phyloP scores from a whole-genome alignment of 2,113 vertebrate species.

The Geococcyx californianus region DNA sequence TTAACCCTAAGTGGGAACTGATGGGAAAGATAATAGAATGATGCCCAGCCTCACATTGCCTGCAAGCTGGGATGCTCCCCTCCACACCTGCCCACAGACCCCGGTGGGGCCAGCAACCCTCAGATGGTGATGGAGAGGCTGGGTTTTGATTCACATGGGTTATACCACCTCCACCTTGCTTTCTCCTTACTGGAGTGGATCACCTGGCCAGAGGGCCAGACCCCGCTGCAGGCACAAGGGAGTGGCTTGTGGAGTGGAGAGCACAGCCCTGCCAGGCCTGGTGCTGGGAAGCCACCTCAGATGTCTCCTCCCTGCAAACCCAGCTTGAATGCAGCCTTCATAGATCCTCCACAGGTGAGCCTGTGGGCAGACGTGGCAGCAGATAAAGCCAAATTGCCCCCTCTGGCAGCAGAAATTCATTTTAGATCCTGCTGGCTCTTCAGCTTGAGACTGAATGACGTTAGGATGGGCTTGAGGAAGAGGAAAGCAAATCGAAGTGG shows the following conservation, averaged over 20 bases:
- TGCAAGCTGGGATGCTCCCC: not conserved
- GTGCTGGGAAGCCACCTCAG: not conserved
- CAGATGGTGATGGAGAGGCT: rapidly evolving
- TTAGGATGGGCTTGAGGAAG: not conserved
- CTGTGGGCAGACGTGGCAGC: not conserved
- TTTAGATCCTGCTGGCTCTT: not conserved
- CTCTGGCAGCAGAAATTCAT: not conserved
- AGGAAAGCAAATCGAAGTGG: not conserved
- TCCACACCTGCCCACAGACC: rapidly evolving
- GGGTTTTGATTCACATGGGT: rapidly evolving
- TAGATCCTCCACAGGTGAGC: rapidly evolving
- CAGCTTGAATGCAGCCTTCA: rapidly evolving
- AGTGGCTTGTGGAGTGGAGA: rapidly evolving
- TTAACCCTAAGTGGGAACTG: not conserved
- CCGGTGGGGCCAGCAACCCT: not conserved
- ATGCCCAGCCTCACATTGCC: not conserved
- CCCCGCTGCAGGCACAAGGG: not conserved
- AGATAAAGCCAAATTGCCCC: not conserved
- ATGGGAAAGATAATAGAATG: not conserved
- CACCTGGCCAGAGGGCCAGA: not conserved
- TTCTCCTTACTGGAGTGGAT: rapidly evolving
- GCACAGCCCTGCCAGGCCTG: not conserved
- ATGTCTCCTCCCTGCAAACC: not conserved
- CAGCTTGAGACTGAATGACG: not conserved
- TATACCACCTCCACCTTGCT: not conserved